phyloP scores from a whole-genome alignment of 2,113 vertebrate genomes.

The Epinephelus moara region DNA sequence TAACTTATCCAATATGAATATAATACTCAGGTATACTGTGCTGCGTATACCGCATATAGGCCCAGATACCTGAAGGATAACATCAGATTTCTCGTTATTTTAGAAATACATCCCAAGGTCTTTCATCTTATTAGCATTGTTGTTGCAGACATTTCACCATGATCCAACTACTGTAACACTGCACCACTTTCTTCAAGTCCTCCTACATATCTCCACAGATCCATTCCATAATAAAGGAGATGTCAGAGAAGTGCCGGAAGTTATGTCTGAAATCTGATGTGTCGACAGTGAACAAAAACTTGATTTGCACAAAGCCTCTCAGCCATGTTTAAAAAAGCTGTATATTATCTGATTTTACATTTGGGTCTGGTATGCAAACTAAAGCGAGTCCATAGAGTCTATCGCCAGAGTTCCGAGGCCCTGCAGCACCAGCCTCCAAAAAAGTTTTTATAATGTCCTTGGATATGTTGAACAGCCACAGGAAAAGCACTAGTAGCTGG shows the following conservation, averaged over 20 bases:
- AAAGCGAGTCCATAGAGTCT: background rate
- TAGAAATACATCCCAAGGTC: conserved; percentile 34
- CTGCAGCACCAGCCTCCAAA: background rate
- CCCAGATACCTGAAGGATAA: conserved; percentile 15
- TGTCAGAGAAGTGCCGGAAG: background rate
- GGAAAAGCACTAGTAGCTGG: background rate
- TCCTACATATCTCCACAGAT: background rate
- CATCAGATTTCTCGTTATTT: background rate
- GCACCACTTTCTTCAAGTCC: background rate
- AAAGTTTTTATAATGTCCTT: background rate
- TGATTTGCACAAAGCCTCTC: background rate
- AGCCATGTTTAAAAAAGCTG: background rate
- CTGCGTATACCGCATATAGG: background rate
- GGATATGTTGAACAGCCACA: conserved; percentile 22
- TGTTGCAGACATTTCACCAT: conserved; percentile 14
- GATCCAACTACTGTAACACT: conserved; percentile 6
- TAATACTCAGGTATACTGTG: conserved; percentile 9
- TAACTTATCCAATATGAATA: conserved; percentile 37
- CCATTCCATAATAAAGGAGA: background rate
- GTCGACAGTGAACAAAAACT: conserved; percentile 2
- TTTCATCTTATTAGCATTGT: conserved; percentile 21
- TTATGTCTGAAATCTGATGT: conserved; percentile 3
- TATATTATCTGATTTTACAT: background rate
- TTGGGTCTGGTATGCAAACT: background rate
- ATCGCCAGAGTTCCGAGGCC: background rate